Conservation (phyloP, 2,888 invertebrate genomes). For the Hirudinaria manillensis region DNA sequence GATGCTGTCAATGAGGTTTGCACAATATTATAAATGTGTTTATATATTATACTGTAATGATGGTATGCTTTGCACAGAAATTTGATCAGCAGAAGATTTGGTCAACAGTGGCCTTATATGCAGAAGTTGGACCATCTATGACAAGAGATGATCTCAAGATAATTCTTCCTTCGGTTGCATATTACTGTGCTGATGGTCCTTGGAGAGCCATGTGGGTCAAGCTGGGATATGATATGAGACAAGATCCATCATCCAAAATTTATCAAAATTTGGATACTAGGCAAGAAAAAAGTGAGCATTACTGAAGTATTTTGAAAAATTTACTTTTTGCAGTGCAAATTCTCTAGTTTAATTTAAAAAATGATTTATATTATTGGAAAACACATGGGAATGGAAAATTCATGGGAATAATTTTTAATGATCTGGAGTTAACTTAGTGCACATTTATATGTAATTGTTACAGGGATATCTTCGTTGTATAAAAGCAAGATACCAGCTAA, state of each 20-base stretch:
- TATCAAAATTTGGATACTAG: conserved; percentile 82
- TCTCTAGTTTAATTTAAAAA: background rate
- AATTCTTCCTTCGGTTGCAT: conserved; percentile 75
- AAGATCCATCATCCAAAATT: conserved; percentile 68
- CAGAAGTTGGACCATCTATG: conserved; percentile 20
- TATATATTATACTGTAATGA: background rate
- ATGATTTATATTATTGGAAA: background rate
- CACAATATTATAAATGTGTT: background rate
- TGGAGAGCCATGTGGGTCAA: conserved; percentile 86
- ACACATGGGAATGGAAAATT: background rate
- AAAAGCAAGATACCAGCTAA: conserved; percentile 35
- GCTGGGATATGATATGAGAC: conserved; percentile 84
- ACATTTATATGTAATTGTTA: no score
- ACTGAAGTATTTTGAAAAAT: background rate
- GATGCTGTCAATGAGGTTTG: conserved; percentile 29
- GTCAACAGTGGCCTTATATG: conserved; percentile 1
- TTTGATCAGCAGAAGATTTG: conserved; percentile 21
- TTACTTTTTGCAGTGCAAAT: background rate
- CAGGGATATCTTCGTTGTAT: background rate
- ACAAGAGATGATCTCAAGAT: conserved; percentile 21
- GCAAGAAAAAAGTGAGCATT: conserved; percentile 46
- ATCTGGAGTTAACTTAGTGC: no score
- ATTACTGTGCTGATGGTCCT: conserved; percentile 77
- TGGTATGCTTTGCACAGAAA: background rate
- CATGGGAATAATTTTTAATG: background rate